Conservation (phyloP, 1,140 invertebrate genomes). For the Lordiphosa collinella region DNA sequence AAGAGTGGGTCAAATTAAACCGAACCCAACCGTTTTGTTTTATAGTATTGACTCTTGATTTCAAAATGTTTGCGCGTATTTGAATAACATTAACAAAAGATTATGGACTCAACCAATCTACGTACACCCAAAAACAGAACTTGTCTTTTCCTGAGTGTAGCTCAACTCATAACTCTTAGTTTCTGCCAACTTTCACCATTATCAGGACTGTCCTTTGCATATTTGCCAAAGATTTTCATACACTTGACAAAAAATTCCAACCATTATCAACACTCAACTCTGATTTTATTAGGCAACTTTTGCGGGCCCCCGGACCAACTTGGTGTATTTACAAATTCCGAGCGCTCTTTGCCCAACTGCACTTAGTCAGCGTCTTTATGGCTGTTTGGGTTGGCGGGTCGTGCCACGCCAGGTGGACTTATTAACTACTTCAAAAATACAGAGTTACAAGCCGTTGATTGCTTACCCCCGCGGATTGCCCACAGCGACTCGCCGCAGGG, state of each 20-base stretch:
- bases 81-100: too few relatives aligned
- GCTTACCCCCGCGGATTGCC: constrained; percentile 1
- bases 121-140: too few relatives aligned
- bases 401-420: constrained; percentile 22
- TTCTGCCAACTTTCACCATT: too few relatives aligned
- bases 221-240: not conserved
- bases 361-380: constrained; percentile 23
- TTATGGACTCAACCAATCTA: too few relatives aligned
- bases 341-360: constrained; percentile 24
- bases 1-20: too few relatives aligned
- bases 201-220: not conserved
- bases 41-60: too few relatives aligned
- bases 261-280: constrained; percentile 38
- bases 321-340: constrained; percentile 37
- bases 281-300: constrained; percentile 51
- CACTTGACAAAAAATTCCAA: not conserved
- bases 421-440: constrained; percentile 62
- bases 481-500: not conserved
- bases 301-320: constrained; percentile 30
- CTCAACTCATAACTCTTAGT: too few relatives aligned
- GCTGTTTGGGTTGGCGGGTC: not conserved
- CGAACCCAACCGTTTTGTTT: too few relatives aligned
- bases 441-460: constrained; percentile 53
- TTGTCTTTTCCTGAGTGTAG: too few relatives aligned
- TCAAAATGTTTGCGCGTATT: too few relatives aligned